phyloP scores from a whole-genome alignment of 2,888 invertebrate species.

The Latrodectus hesperus region DNA sequence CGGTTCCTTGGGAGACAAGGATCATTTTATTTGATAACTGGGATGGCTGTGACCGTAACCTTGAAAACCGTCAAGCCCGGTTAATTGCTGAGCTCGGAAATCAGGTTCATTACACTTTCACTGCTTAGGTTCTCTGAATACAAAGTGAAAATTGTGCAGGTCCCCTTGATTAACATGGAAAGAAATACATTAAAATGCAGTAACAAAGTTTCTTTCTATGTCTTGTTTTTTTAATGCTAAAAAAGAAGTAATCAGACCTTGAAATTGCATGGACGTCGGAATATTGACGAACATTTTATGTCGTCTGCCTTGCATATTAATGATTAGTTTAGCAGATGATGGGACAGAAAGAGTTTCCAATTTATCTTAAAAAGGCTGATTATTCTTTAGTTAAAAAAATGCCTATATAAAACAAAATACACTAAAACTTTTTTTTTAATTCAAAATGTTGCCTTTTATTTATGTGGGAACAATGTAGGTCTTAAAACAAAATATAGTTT shows the following conservation, averaged over 20 bases:
- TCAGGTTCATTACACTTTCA: conserved; percentile 45
- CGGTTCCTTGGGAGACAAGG: conserved; percentile 35
- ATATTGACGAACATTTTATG: background rate
- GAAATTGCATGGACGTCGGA: background rate
- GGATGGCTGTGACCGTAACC: conserved; percentile 27
- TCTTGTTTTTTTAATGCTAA: background rate
- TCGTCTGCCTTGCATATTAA: background rate
- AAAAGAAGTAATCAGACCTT: background rate
- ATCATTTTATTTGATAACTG: background rate
- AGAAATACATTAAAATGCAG: background rate
- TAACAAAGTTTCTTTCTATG: background rate
- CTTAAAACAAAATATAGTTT: too few species aligned
- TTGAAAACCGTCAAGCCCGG: conserved; percentile 33
- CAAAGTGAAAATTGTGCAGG: background rate
- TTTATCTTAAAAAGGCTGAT: too few species aligned
- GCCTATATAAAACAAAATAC: background rate
- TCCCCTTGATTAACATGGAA: background rate
- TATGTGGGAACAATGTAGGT: too few species aligned
- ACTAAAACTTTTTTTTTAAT: background rate
- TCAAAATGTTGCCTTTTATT: background rate
- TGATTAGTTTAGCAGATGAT: too few species aligned
- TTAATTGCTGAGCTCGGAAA: conserved; percentile 25
- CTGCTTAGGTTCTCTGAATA: background rate
- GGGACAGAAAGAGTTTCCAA: too few species aligned
- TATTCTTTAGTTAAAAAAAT: too few species aligned